Evolutionary conservation across 2,797 vertebrate species (phyloP).

Genomic region (Chromis chromis): DNA sequence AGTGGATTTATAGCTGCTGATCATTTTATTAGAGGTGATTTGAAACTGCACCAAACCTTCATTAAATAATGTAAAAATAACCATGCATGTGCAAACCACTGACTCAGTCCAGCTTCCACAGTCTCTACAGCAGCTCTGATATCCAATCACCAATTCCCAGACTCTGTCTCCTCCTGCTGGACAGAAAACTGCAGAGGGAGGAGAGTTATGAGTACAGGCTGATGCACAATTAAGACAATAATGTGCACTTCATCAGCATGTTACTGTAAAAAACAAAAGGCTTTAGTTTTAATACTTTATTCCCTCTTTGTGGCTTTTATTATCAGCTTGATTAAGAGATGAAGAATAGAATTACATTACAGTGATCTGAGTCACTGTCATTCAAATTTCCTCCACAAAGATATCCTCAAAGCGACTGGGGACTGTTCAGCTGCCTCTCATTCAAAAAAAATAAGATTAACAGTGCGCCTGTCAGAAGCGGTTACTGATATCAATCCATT

Average conservation of each 20-base stretch:
- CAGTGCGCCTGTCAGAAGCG: constrained; percentile 47
- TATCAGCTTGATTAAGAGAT: background rate
- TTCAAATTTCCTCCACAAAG: background rate
- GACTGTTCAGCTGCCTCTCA: constrained; percentile 1
- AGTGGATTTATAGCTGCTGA: constrained; percentile 5
- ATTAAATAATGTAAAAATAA: constrained; percentile 24
- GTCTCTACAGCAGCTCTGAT: constrained; percentile 8
- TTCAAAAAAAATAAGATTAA: constrained; percentile 42
- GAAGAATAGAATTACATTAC: background rate
- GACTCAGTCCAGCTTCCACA: constrained; percentile 14
- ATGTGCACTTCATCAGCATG: background rate
- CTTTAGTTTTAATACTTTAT: background rate
- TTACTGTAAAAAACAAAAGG: background rate
- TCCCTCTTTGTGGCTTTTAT: background rate
- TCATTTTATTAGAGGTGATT: constrained; percentile 10
- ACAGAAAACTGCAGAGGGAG: constrained; percentile 1
- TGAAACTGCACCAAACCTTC: background rate
- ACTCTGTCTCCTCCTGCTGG: constrained; percentile 83
- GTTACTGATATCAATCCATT: constrained; percentile 46
- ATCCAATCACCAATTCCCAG: constrained; percentile 40
- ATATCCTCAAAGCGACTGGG: constrained; percentile 23
- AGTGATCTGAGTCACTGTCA: background rate
- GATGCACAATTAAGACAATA: background rate
- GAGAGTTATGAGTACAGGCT: background rate
- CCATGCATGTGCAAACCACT: constrained; percentile 11